Conservation (phyloP, 1,140 invertebrate species). For the Aphis gossypii region DNA sequence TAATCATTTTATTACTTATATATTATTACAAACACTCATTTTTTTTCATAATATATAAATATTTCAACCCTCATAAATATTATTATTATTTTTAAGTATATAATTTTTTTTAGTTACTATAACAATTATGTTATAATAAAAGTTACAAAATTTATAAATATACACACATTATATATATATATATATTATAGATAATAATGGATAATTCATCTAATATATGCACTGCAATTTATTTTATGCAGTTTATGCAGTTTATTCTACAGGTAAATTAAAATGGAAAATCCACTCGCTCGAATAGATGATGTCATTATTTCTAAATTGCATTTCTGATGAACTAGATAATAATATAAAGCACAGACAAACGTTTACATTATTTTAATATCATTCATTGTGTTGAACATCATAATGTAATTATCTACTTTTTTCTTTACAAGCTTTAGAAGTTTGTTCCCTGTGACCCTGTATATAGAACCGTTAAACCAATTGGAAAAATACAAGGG, state of each 20-base stretch:
- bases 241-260: not conserved
- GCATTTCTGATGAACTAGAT: not conserved
- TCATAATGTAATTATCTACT: not conserved
- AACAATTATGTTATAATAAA: too few species aligned
- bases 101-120: too few species aligned
- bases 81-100: too few species aligned
- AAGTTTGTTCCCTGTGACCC: not conserved
- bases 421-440: not conserved
- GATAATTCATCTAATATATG: too few species aligned
- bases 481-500: not conserved
- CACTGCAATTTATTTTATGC: not conserved
- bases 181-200: too few species aligned
- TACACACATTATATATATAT: too few species aligned
- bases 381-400: not conserved
- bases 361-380: constrained; percentile 7
- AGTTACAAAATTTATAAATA: too few species aligned
- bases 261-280: not conserved
- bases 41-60: too few species aligned
- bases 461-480: not conserved
- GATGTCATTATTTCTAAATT: not conserved
- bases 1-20: too few species aligned
- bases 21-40: too few species aligned
- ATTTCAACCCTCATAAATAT: too few species aligned
- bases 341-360: not conserved
- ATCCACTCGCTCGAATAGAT: not conserved